Base-by-base conservation (phyloP, 2,888 invertebrate genomes). In the Archips xylosteana region DNA sequence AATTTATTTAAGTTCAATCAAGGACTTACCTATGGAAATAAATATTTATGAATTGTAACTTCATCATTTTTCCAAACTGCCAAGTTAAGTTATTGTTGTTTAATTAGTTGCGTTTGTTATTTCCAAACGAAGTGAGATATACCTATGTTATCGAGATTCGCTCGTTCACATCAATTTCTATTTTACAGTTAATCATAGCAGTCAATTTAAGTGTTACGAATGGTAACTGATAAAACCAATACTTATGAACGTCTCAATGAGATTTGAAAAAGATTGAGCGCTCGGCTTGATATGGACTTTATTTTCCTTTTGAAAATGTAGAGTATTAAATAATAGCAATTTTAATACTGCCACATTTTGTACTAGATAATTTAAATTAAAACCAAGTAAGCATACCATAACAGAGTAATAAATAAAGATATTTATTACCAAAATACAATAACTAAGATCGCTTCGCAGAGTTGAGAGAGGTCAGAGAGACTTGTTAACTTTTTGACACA, bases 321-420 rank as follows among this genome's bases (percentile, higher is more conserved):
- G 13, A 49, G 13, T 13, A 49, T 5, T 2, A n/a, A 13, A 12
- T 49, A 49, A 23, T 23, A n/a, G 23, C 8, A 15, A 12, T 23
- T 57, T 57, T 57, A 57, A 57, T 3, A 32, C 23, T 32, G 12
- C 57, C 32, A 57, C 9, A 6, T 32, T 54, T 54, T 54, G 4
- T 9, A 9, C 8, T n/a, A 15, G 23, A 23, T 23, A 64, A 59
- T 15, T 13, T 39, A 23, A 42, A n/a, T 2, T 63, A 47, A 68
- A 70, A 75, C 74, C 77, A 80, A 71, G 78, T 80, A 76, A 83
- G 79, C 79, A 82, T 81, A 80, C 80, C 80, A 83, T 75, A 63
- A 63, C 62, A 71, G 15, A 68, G 62, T 54, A 76, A 71, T 74
- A 76, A 62, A 57, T 54, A 54, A 23, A 59, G 57, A 76, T 75